These are phyloP conservation scores for Galemys pyrenaicus DNA, from an alignment of 2,113 vertebrate species.

Conservation along the genomic window DNA sequence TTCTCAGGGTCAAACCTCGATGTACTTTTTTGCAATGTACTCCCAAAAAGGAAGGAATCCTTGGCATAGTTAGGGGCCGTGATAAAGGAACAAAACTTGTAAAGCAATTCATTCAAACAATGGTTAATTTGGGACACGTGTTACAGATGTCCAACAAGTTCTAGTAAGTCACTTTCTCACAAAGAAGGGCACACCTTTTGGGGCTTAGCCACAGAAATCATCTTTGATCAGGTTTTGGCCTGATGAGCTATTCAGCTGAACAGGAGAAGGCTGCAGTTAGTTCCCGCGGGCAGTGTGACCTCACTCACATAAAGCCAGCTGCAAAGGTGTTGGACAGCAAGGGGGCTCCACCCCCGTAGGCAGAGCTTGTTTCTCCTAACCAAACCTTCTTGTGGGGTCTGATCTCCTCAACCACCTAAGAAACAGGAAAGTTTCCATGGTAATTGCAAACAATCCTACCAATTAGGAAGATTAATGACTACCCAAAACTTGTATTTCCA, in stretches of 20 bases:
- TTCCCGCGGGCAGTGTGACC: fast-evolving
- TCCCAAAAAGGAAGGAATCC: neutral
- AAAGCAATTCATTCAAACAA: neutral
- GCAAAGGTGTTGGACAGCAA: constrained; percentile 92
- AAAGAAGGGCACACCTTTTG: neutral
- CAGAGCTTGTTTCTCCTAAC: constrained; percentile 97
- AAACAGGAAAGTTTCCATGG: neutral
- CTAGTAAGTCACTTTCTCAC: neutral
- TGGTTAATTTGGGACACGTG: neutral
- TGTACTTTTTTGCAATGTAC: neutral
- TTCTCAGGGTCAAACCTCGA: neutral
- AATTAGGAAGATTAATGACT: neutral
- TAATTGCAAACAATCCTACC: neutral
- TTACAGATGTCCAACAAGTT: neutral
- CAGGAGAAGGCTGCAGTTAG: fast-evolving
- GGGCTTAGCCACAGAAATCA: neutral
- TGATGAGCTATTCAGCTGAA: neutral
- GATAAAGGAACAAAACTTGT: neutral
- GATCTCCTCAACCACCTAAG: constrained; percentile 82
- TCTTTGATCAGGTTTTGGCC: neutral
- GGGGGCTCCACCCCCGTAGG: constrained; percentile 93
- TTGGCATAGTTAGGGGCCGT: neutral
- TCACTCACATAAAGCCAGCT: constrained; percentile 96
- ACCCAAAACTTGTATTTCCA: neutral
- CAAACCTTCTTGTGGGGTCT: constrained; percentile 91